Evolutionary conservation across 53 echinoderm and acorn worm species (phyloP).

Genomic region (Temnopleurus reevesii): DNA sequence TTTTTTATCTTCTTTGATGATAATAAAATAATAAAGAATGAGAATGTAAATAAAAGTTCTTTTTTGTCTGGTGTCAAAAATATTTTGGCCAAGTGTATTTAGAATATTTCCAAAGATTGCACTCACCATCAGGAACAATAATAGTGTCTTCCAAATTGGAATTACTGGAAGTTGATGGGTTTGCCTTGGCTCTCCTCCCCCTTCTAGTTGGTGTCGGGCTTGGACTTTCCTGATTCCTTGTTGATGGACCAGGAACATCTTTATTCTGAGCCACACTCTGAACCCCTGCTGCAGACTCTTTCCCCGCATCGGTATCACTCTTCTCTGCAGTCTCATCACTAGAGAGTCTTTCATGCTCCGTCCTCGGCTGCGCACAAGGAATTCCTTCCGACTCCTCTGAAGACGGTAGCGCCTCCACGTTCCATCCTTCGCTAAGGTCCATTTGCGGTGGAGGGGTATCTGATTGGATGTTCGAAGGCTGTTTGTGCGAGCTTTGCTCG

Average conservation of each 20-base stretch:
- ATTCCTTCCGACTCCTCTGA: constrained; percentile 51
- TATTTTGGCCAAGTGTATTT: not conserved
- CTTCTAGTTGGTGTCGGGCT: not conserved
- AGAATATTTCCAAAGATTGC: not conserved
- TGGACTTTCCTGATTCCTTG: not conserved
- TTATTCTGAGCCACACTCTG: not conserved
- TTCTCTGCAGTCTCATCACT: constrained; percentile 10
- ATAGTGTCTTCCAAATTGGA: not conserved
- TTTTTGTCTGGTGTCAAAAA: no score
- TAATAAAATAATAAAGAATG: no score
- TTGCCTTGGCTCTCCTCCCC: not conserved
- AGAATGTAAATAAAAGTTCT: not conserved
- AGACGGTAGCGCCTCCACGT: not conserved
- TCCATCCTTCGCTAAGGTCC: constrained; percentile 1
- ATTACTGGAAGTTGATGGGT: not conserved
- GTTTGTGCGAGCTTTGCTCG: not conserved
- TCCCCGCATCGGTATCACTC: not conserved
- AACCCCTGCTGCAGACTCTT: not conserved
- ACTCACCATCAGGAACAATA: constrained; percentile 5
- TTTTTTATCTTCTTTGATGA: no score
- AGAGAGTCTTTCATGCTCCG: not conserved
- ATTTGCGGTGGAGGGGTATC: not conserved
- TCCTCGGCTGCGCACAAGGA: constrained; percentile 53
- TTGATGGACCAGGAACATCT: not conserved
- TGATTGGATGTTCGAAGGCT: not conserved